Evolutionary conservation across 2,113 vertebrate genomes (phyloP).

Genomic region (Mesitornis unicolor): DNA sequence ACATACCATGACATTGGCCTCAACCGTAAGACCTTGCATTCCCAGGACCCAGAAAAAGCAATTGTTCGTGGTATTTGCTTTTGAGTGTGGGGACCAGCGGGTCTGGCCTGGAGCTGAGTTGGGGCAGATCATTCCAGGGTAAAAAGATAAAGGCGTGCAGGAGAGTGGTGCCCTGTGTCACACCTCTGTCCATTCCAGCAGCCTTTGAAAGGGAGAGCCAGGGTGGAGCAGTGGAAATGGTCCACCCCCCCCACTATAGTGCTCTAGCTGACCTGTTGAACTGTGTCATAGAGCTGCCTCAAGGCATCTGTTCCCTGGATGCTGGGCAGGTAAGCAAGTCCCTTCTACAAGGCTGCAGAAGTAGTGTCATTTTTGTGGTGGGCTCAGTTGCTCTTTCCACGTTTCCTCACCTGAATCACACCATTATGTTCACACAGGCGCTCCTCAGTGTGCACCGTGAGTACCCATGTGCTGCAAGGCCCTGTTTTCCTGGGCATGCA

Average conservation of each 20-base stretch:
- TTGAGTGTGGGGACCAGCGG: neutral
- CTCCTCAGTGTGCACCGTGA: neutral
- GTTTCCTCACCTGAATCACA: neutral
- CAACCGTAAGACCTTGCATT: constrained; percentile 84
- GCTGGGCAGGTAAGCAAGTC: neutral
- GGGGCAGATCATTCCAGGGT: neutral
- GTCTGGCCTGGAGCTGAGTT: neutral
- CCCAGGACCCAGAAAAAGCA: neutral
- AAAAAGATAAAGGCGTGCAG: neutral
- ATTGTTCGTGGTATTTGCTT: neutral
- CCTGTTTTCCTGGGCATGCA: neutral
- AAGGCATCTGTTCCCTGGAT: neutral
- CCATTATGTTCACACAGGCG: neutral
- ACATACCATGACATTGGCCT: constrained; percentile 97
- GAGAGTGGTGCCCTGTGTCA: neutral
- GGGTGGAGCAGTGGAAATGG: neutral
- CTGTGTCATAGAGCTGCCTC: neutral
- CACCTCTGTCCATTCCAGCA: neutral
- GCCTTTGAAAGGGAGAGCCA: neutral
- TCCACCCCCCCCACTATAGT: neutral
- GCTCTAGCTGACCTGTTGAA: neutral
- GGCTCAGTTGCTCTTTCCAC: neutral
- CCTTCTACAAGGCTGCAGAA: neutral
- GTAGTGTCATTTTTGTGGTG: neutral
- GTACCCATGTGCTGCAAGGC: neutral